Base-by-base conservation (phyloP, 2,888 invertebrate species). In the Cancer borealis region DNA sequence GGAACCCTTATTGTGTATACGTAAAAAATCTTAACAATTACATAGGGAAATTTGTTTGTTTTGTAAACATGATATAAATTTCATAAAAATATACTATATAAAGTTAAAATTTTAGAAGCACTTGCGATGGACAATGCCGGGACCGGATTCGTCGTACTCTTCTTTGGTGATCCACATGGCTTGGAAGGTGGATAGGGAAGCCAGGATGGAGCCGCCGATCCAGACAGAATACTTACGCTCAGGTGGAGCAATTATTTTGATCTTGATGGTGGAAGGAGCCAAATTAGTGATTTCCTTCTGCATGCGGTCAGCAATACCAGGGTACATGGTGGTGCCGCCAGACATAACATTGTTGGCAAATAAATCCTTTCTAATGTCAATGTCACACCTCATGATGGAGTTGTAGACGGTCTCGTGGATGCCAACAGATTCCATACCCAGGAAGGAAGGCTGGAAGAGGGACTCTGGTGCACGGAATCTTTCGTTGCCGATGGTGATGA, bases 401-500 rank as follows among this genome's bases (percentile, higher is more conserved):
- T 96, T 96, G 98, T 98, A 98, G 96, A 98, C 98, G 96, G 95
- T 97, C 96, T 92, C 96, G 96, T 95, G 97, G 96, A 96, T 97
- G 30, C 95, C 95, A 88, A 93, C 93, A 66, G 95, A 95, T 93
- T 95, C 95, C 95, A 95, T 95, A 88, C 95, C 95, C 92, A 95
- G 54, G 97, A 97, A 97, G 93, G 97, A 97, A 94, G 97, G 97
- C 96, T 97, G 97, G 97, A 97, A 97, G 96, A 97, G 97, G 95
- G 97, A 97, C 96, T 97, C 97, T 26, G 98, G 98, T 97, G 98
- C 98, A 97, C 98, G 98, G 98, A 98, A 98, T 97, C 98, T 97
- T 97, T 98, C 98, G 97, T 98, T 95, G 96, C 98, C 98, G 97
- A 98, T 98, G 97, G 98, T 98, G 97, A 98, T 98, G 96, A 98